These are phyloP conservation scores for Ennomos erosarius DNA, from an alignment of 2,888 invertebrate genomes.

Conservation along the genomic window DNA sequence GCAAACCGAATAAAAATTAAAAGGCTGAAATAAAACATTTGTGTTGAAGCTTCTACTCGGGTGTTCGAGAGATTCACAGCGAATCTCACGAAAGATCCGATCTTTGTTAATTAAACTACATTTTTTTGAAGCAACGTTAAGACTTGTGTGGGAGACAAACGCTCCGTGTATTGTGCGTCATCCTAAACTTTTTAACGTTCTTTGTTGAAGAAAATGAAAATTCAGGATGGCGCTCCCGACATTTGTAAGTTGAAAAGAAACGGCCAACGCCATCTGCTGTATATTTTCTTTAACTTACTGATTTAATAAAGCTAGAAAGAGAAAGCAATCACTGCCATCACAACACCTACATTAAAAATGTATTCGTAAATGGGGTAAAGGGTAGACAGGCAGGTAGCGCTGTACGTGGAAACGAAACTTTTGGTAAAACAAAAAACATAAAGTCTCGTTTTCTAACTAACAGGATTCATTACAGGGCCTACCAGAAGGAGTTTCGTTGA, in stretches of 20 bases:
- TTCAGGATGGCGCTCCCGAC: conserved; percentile 80
- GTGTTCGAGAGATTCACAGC: conserved; percentile 43
- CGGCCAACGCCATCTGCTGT: conserved; percentile 81
- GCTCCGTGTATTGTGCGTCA: conserved; percentile 64
- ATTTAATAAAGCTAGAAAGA: conserved; percentile 14
- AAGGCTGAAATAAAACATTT: conserved; percentile 33
- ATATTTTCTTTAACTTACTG: conserved; percentile 24
- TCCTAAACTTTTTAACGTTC: conserved; percentile 56
- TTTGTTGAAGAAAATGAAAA: conserved; percentile 40
- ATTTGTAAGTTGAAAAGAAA: conserved; percentile 45
- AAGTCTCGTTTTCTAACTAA: conserved; percentile 49
- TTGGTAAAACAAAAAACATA: conserved; percentile 28
- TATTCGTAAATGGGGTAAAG: conserved; percentile 26
- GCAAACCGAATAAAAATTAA: conserved; percentile 23
- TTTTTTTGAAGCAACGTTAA: conserved; percentile 48
- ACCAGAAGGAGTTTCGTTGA: conserved; percentile 51
- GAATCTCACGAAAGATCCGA: conserved; percentile 47
- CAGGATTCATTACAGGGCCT: conserved; percentile 49
- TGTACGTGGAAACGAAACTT: conserved; percentile 59
- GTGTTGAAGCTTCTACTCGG: conserved; percentile 52
- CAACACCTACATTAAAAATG: conserved; percentile 36
- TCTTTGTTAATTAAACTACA: conserved; percentile 45
- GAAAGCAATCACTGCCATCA: conserved; percentile 77
- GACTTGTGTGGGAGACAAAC: conserved; percentile 55
- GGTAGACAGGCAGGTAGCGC: conserved; percentile 64